phyloP scores from a whole-genome alignment of 2,113 vertebrate species.

The Calypte anna region DNA sequence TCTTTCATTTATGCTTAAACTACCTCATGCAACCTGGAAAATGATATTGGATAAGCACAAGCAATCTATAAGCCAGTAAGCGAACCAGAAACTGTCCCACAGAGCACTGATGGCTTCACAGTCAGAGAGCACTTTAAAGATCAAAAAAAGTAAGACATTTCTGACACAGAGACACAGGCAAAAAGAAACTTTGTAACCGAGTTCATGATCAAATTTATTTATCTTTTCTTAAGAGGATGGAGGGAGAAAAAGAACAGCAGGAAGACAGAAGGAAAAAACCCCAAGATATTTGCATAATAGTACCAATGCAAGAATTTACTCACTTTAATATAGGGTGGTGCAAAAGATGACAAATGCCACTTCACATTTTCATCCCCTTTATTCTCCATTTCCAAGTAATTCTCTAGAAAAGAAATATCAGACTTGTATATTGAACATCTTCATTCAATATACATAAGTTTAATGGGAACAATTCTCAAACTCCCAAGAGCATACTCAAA shows the following conservation, averaged over 20 bases:
- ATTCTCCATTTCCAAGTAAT: conserved; percentile 88
- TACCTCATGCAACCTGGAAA: neutral
- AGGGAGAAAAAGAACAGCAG: neutral
- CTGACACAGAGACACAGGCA: accelerated
- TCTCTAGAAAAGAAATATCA: conserved; percentile 71
- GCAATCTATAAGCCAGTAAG: neutral
- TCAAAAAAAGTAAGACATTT: neutral
- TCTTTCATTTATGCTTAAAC: neutral
- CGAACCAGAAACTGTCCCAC: neutral
- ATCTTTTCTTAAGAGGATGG: neutral
- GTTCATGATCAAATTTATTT: neutral
- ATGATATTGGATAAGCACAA: neutral
- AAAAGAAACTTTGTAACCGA: neutral
- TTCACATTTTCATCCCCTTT: conserved; percentile 80
- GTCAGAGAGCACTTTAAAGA: neutral
- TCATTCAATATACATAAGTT: neutral
- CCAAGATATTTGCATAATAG: neutral
- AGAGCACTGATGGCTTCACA: neutral
- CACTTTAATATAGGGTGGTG: conserved; percentile 94
- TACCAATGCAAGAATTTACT: neutral
- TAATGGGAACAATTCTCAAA: neutral
- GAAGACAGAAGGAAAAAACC: neutral
- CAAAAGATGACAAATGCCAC: conserved; percentile 92
- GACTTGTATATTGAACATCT: neutral
- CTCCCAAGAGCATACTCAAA: neutral